These are phyloP conservation scores for Lithophane socia DNA, from an alignment of 2,888 invertebrate genomes.

Conservation along the genomic window DNA sequence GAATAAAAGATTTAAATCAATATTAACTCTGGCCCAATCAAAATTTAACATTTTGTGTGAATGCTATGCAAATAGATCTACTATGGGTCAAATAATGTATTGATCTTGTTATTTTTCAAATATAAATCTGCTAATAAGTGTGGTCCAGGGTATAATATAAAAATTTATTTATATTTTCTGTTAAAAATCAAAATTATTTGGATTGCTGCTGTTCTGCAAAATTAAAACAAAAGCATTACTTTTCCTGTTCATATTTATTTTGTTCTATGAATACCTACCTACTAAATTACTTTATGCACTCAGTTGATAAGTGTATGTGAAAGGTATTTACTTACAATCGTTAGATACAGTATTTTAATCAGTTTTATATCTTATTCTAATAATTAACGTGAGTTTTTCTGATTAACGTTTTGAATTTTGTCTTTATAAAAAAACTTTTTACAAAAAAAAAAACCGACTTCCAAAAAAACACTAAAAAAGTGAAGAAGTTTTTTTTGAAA, in stretches of 20 bases:
- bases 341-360: neutral
- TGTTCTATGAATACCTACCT: neutral
- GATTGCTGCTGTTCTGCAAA: neutral
- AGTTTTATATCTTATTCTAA: neutral
- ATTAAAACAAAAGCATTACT: neutral
- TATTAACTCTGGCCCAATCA: neutral
- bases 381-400: no score
- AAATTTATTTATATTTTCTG: neutral
- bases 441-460: no score
- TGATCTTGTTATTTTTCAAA: neutral
- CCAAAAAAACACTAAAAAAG: no score
- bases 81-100: neutral
- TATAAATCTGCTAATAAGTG: neutral
- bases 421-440: no score
- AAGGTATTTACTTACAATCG: neutral
- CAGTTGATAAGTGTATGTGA: slow-evolving; percentile 1
- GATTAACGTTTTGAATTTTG: no score
- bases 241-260: neutral
- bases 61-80: neutral
- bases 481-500: no score
- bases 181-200: neutral
- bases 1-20: slow-evolving; percentile 39
- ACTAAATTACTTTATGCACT: neutral
- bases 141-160: neutral
- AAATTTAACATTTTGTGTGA: neutral